These are phyloP conservation scores for Plumapathes pennacea DNA, from an alignment of 92 coral and sea anemone species.

Conservation along the genomic window DNA sequence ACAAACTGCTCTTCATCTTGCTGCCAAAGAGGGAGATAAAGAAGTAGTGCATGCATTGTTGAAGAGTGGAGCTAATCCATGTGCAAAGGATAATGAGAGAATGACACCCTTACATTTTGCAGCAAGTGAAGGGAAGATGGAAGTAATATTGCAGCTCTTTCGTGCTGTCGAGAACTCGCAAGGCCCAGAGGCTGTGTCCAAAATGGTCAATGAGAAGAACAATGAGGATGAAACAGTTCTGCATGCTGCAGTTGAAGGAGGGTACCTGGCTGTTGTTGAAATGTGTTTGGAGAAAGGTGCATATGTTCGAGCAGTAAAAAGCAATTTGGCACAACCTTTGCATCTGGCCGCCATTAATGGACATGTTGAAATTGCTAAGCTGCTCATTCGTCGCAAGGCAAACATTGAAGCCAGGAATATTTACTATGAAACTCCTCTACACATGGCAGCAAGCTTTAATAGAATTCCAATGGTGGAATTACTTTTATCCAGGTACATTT, in stretches of 20 bases:
- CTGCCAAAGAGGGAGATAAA: conserved; percentile 51
- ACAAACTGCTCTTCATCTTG: conserved; percentile 75
- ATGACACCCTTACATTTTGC: conserved; percentile 93
- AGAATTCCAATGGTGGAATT: conserved; percentile 57
- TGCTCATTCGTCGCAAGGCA: conserved; percentile 65
- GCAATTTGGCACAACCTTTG: conserved; percentile 80
- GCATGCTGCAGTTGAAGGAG: conserved; percentile 87
- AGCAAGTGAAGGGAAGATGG: conserved; percentile 75
- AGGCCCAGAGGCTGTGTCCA: too few species aligned
- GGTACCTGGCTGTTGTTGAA: conserved; percentile 64
- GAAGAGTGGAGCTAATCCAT: conserved; percentile 55
- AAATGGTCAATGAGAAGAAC: conserved; percentile 68
- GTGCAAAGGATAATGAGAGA: conserved; percentile 68
- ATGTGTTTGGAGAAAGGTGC: conserved; percentile 82
- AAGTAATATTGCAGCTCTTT: conserved; percentile 52
- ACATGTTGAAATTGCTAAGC: conserved; percentile 62
- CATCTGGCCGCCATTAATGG: conserved; percentile 96
- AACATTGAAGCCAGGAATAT: conserved; percentile 88
- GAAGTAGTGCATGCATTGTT: conserved; percentile 57
- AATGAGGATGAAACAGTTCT: conserved; percentile 83
- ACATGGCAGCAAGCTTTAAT: conserved; percentile 83
- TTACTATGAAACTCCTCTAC: conserved; percentile 92
- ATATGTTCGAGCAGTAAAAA: conserved; percentile 68
- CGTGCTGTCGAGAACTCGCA: conserved; percentile 36
- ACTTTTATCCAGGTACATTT: too few species aligned